phyloP scores from a whole-genome alignment of 2,888 invertebrate species.

The Disparrhopalites patrizii region DNA sequence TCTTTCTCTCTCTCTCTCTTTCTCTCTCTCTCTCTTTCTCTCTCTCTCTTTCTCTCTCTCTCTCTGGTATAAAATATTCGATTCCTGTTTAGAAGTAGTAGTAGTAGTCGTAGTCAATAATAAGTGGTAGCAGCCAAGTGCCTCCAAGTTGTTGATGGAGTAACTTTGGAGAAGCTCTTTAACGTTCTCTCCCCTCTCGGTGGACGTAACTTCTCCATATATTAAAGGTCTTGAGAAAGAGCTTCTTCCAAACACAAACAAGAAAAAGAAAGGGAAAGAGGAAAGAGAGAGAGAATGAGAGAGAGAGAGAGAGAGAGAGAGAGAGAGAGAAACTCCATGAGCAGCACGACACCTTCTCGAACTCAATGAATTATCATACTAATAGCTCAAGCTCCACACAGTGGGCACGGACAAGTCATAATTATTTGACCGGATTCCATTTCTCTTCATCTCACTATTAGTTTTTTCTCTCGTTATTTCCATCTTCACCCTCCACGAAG shows the following conservation, averaged over 20 bases:
- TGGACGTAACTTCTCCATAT: not conserved
- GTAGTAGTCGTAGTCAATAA: no score
- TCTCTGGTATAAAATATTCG: no score
- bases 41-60: no score
- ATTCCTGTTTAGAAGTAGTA: no score
- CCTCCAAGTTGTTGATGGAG: constrained; percentile 7
- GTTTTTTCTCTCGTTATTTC: not conserved
- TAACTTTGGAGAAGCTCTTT: constrained; percentile 3
- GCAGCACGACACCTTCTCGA: constrained; percentile 40
- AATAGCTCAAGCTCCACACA: constrained; percentile 26
- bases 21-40: no score
- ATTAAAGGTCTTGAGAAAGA: no score
- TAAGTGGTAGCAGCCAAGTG: no score
- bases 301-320: no score
- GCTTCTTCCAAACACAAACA: no score
- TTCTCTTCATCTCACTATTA: not conserved
- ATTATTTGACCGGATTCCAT: constrained; percentile 28
- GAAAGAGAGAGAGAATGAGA: not conserved
- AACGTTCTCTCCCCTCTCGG: not conserved
- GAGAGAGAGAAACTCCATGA: no score
- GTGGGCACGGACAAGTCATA: constrained; percentile 27
- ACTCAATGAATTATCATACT: constrained; percentile 39
- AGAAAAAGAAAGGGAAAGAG: not conserved
- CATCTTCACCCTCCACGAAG: no score
- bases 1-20: no score